Evolutionary conservation across 2,113 vertebrate species (phyloP), one percentile per base, ranked within the genome.

Genomic region (Sander lucioperca): DNA sequence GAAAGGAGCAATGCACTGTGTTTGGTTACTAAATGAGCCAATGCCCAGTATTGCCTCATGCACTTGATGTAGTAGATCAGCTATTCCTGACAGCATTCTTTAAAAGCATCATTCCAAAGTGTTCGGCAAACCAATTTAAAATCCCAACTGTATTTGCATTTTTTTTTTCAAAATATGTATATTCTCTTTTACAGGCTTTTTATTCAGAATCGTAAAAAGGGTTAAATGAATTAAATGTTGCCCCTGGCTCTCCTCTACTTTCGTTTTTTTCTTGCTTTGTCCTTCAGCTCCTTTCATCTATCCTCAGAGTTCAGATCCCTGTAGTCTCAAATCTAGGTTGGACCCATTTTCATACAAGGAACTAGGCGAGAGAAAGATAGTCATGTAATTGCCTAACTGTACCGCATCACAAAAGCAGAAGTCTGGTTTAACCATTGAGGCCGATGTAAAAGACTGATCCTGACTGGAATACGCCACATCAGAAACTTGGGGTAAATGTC

Each of bases 251-350:
- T 81, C 80, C 63, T 82, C 84, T 77, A 59, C 59, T 74, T 86
- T 81, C 53, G 80, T 78, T 27, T 50, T 48, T 77, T 74, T 69
- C 48, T 59, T 54, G 36, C 70, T 74, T 91, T 47, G 92, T 93
- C 94, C 92, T 94, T 94, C 91, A 90, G 82, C 88, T 87, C 77
- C 77, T 89, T 92, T 88, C 86, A 88, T 85, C 82, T 88, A 87
- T 90, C 90, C 82, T 93, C 88, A 84, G 87, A 84, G 87, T 87
- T 91, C 81, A 89, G 80, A 65, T 94, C 93, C 91, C 91, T 74
- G 85, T 76, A 86, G 93, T 81, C 84, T 91, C 57, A 77, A 91
- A 95, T 91, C 85, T 93, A 90, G 94, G 90, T 93, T 93, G 88
- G 86, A 88, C 87, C 74, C 83, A 92, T 91, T 94, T 93, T 85